Conservation (phyloP, 2,113 vertebrate genomes). For the Egretta garzetta region DNA sequence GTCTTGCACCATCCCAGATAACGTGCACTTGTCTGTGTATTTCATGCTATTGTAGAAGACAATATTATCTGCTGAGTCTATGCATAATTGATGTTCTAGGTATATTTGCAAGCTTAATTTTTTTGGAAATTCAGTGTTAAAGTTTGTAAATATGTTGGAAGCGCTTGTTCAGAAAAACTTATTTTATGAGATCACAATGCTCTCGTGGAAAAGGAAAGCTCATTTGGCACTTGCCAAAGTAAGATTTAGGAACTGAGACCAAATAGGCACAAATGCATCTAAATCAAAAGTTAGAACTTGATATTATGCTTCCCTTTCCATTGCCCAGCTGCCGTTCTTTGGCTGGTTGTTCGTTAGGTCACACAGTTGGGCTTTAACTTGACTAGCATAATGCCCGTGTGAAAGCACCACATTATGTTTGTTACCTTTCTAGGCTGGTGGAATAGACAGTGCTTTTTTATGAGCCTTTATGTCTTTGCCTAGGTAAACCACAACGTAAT, state of each 20-base stretch:
- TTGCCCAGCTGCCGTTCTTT: neutral
- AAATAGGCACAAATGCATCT: neutral
- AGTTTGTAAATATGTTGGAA: neutral
- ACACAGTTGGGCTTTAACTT: neutral
- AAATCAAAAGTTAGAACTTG: neutral
- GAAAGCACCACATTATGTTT: rapidly evolving
- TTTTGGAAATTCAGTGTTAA: neutral
- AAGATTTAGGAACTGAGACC: neutral
- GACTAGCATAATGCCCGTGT: rapidly evolving
- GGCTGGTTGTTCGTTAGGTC: neutral
- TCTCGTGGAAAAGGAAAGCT: neutral
- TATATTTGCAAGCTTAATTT: neutral
- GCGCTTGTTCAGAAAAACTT: neutral
- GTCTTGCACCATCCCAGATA: neutral
- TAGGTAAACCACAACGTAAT: neutral
- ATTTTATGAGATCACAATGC: neutral
- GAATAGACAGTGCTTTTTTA: neutral
- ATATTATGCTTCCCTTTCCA: neutral
- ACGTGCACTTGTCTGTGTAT: neutral
- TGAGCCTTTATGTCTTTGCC: neutral
- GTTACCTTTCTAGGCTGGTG: neutral
- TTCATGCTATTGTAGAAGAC: neutral
- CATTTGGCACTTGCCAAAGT: rapidly evolving
- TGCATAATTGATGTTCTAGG: neutral
- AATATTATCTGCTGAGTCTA: neutral